phyloP scores from a whole-genome alignment of 2,113 vertebrate species.

The Pionites leucogaster region DNA sequence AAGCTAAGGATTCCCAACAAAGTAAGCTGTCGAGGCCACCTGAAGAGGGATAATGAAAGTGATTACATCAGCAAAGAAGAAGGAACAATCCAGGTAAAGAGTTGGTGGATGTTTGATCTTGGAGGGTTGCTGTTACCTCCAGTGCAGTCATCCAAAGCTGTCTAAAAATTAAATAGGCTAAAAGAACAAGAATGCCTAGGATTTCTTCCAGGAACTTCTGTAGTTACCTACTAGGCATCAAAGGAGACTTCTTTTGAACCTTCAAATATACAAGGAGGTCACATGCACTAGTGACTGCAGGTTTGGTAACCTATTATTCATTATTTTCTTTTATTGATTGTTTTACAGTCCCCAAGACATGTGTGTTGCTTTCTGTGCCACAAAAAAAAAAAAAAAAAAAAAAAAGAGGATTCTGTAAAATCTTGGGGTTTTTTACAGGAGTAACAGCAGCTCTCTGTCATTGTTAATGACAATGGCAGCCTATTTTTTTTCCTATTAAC shows the following conservation, averaged over 20 bases:
- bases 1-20: conserved; percentile 68
- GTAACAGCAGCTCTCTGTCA: background rate
- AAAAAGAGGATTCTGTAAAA: background rate
- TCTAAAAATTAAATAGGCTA: conserved; percentile 70
- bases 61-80: conserved; percentile 70
- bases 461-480: conserved; percentile 3
- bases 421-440: background rate
- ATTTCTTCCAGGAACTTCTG: conserved; percentile 67
- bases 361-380: background rate
- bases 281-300: conserved; percentile 40
- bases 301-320: conserved; percentile 53
- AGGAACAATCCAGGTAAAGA: conserved; percentile 71
- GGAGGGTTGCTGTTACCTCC: conserved; percentile 70
- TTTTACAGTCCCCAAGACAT: conserved; percentile 26
- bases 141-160: conserved; percentile 65
- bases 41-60: conserved; percentile 69
- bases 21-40: conserved; percentile 50
- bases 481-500: background rate
- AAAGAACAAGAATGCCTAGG: conserved; percentile 67
- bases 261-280: conserved; percentile 67
- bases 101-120: conserved; percentile 63
- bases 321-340: conserved; percentile 63
- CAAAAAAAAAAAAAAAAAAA: background rate
- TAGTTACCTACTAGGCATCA: conserved; percentile 60
- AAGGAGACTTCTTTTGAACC: conserved; percentile 61